Percentiles rank a stretch among this genome's conserved stretches.
These are phyloP conservation scores for Lordiphosa stackelbergi DNA, from an alignment of 1,140 invertebrate genomes.

Conservation along the genomic window DNA sequence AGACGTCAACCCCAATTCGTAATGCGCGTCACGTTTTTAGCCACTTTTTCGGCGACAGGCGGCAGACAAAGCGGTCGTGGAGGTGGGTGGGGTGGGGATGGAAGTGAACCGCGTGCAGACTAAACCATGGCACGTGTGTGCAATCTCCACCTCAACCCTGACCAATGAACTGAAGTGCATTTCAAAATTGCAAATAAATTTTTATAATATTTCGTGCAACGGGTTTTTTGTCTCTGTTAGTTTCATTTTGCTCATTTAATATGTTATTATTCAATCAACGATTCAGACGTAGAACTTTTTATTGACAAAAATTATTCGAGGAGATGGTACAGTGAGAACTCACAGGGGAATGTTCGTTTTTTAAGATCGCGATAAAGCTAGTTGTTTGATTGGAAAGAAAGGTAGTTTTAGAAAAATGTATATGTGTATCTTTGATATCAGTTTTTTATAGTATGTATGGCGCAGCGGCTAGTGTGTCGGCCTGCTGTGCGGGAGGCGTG, in stretches of 20 bases:
- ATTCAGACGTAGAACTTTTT: conserved; percentile 5
- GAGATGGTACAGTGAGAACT: conserved; percentile 8
- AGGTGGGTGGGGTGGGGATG: conserved; percentile 14
- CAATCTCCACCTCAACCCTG: conserved; percentile 12
- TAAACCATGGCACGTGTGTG: conserved; percentile 57
- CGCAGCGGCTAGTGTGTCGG: no score
- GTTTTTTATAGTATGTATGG: no score
- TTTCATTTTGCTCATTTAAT: conserved; percentile 14
- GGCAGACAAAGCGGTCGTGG: conserved; percentile 25
- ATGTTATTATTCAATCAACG: conserved; percentile 58
- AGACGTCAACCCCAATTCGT: conserved; percentile 34
- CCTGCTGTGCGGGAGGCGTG: no score
- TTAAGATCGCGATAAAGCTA: no score
- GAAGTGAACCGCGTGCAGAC: conserved; percentile 41
- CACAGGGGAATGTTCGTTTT: neutral
- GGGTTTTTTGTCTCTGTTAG: neutral
- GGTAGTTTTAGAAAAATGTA: no score
- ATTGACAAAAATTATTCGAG: conserved; percentile 1
- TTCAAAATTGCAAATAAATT: conserved; percentile 50
- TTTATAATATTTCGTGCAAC: conserved; percentile 31
- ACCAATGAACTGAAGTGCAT: conserved; percentile 27
- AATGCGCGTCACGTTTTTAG: conserved; percentile 64
- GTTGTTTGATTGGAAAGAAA: no score
- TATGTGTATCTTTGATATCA: no score
- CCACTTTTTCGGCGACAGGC: conserved; percentile 59